phyloP scores from a whole-genome alignment of 2,113 vertebrate species.

The Neomonachus schauinslandi region DNA sequence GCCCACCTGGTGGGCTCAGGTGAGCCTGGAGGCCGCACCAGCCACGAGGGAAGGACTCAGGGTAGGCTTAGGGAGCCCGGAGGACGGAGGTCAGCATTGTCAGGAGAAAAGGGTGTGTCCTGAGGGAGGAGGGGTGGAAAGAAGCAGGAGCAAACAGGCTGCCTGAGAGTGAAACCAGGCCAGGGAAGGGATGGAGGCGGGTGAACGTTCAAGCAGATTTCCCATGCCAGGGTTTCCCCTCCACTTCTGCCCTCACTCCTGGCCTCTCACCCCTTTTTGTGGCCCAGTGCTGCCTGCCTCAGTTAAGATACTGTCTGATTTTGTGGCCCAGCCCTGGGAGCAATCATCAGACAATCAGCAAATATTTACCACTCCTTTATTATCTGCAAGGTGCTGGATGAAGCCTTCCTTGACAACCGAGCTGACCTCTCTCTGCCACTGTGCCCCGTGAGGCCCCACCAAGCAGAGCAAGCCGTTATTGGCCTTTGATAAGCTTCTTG shows the following conservation, averaged over 20 bases:
- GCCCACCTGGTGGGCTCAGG: background rate
- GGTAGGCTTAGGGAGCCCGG: background rate
- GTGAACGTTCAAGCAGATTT: accelerated
- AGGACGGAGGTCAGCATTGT: background rate
- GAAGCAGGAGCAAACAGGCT: background rate
- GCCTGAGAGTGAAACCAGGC: background rate
- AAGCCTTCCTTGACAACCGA: background rate
- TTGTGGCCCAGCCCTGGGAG: background rate
- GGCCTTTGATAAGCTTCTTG: background rate
- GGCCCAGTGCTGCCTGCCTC: background rate
- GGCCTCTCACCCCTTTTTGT: background rate
- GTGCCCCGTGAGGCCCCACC: background rate
- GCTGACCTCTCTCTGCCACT: background rate
- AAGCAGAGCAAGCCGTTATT: accelerated
- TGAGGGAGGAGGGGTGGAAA: background rate
- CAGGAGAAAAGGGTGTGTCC: background rate
- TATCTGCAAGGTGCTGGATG: background rate
- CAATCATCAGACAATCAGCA: background rate
- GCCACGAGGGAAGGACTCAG: background rate
- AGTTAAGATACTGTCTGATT: background rate
- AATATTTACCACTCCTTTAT: background rate
- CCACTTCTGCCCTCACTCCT: background rate
- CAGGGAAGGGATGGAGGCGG: background rate
- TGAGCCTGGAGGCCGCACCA: background rate
- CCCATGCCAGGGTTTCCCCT: accelerated